A percentile compares a stretch with the other conserved stretches of the same genome.
These are phyloP conservation scores for Amphimedon queenslandica DNA, from an alignment of 37 sponge, comb jelly and placozoan species.

Conservation along the genomic window DNA sequence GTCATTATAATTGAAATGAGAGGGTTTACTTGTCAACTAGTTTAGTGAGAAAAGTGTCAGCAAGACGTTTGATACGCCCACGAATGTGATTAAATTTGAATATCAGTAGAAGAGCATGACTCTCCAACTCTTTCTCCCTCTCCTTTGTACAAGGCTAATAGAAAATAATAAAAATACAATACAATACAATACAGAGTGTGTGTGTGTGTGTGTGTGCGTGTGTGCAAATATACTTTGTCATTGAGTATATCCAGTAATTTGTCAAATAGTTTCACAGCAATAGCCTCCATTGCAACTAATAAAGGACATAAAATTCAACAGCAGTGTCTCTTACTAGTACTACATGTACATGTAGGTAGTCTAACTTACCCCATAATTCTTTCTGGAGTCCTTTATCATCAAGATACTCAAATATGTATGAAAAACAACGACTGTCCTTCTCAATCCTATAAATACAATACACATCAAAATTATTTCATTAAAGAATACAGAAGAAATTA, in stretches of 20 bases:
- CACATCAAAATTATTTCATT: neutral
- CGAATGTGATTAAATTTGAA: constrained; percentile 69
- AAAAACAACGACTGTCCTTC: constrained; percentile 31
- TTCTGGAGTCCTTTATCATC: constrained; percentile 79
- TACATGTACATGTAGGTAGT: neutral
- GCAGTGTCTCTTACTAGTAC: neutral
- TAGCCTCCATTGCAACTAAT: constrained; percentile 62
- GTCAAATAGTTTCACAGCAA: constrained; percentile 66
- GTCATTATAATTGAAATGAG: neutral
- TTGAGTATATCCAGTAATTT: constrained; percentile 42
- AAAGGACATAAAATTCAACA: neutral
- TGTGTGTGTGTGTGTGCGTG: neutral
- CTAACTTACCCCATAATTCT: constrained; percentile 55
- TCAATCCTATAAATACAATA: constrained; percentile 25
- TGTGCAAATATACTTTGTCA: constrained; percentile 37
- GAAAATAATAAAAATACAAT: neutral
- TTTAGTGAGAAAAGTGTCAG: constrained; percentile 55
- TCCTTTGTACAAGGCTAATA: constrained; percentile 22
- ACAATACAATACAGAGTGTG: neutral
- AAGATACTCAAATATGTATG: constrained; percentile 63
- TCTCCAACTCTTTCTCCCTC: constrained; percentile 55
- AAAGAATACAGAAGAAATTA: too few species aligned
- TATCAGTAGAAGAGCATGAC: constrained; percentile 50
- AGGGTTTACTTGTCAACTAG: constrained; percentile 55
- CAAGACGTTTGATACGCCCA: constrained; percentile 58